These are phyloP conservation scores for Vicugna pacos DNA, from an alignment of 2,113 vertebrate genomes.

Conservation along the genomic window DNA sequence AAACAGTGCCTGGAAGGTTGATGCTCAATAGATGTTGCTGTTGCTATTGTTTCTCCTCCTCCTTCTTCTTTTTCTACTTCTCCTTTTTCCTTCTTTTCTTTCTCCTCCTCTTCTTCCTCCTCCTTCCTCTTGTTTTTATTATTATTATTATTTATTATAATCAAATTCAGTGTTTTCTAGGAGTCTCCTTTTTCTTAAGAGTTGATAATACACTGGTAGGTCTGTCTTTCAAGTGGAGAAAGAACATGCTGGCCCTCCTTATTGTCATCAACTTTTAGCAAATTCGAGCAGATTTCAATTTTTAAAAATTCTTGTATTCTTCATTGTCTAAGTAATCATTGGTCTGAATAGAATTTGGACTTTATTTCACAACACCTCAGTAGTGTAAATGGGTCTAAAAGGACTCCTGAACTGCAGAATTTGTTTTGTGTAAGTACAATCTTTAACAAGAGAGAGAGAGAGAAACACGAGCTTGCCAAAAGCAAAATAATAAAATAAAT, in stretches of 20 bases:
- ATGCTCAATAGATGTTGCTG: neutral
- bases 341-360: neutral
- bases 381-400: neutral
- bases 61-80: neutral
- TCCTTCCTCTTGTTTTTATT: neutral
- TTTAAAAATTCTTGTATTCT: neutral
- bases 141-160: neutral
- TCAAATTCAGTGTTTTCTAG: neutral
- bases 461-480: slow-evolving; percentile 2
- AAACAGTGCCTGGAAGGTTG: neutral
- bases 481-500: slow-evolving; percentile 36
- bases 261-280: neutral
- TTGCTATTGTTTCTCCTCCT: neutral
- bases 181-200: slow-evolving; percentile 2
- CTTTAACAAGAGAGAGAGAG: neutral
- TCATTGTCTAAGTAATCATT: neutral
- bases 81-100: neutral
- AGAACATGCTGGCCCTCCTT: neutral
- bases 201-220: neutral
- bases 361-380: neutral
- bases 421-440: neutral
- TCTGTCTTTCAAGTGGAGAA: neutral
- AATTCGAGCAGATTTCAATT: neutral
- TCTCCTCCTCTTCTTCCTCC: neutral
- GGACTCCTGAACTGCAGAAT: neutral